Evolutionary conservation across 2,888 invertebrate genomes (phyloP), one percentile per base, ranked within the genome.

Genomic region (Cheiracanthium punctorium): DNA sequence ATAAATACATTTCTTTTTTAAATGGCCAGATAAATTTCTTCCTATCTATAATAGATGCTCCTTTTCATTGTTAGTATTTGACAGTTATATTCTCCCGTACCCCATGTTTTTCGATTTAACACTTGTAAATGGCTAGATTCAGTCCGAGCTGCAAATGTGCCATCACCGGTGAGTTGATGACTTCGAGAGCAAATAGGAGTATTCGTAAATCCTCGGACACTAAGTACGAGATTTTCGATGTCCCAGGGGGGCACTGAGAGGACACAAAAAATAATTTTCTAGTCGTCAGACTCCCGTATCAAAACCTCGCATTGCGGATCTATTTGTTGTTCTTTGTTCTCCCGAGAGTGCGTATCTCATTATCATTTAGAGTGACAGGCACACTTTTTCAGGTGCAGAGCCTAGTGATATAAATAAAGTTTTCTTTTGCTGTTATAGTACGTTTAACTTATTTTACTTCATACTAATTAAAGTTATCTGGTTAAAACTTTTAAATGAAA

Each of bases 181-280:
- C 58, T 48, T 17, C 17, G 48, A 14, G 48, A 20, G 12, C 24
- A 24, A 24, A 58, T 5, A 24, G 24, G 4, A 5, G 24, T 58
- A 24, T 58, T 5, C 20, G 58, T 58, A 58, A 58, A 58, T 58
- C 58, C 58, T 58, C 20, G 24, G 58, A 58, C 58, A 58, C 24
- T 12, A 24, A 24, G 24, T 58, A 20, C 4, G 58, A 24, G 58
- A 24, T 58, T 58, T 58, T 24, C 58, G 1, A 5, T 24, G 20
- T 84, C 82, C 73, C 82, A 8, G 20, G 82, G 64, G 82, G 77
- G 82, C 52, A 72, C 72, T 77, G 72, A n/a, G 37, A 28, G 82
- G 82, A 77, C 72, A 84, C 71, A 72, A 84, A 84, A 72, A 84
- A 84, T 84, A 77, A 84, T 77, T 84, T 77, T 72, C 48, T 10